These are phyloP conservation scores for Zosterops pallidus DNA, from an alignment of 2,113 vertebrate species.

Conservation along the genomic window DNA sequence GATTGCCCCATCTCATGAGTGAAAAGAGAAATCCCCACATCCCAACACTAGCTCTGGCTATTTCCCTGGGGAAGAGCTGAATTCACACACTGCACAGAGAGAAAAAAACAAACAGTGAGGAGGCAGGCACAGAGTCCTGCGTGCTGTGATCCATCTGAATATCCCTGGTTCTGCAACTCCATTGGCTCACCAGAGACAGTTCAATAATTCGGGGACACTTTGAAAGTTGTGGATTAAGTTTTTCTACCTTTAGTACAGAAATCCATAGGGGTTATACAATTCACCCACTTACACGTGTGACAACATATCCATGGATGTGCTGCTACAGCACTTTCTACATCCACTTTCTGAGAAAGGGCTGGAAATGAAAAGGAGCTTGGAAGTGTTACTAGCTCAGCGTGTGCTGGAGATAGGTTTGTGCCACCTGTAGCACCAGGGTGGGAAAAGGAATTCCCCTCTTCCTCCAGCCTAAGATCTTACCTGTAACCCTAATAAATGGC, in stretches of 20 bases:
- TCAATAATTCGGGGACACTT: neutral
- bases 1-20: neutral
- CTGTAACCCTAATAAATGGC: neutral
- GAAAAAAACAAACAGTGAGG: neutral
- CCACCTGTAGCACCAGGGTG: neutral
- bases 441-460: neutral
- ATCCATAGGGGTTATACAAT: neutral
- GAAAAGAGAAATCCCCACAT: neutral
- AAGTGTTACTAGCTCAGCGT: neutral
- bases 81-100: fast-evolving
- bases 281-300: neutral
- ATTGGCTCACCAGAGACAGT: neutral
- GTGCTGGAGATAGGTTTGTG: neutral
- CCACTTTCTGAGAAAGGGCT: neutral
- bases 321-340: neutral
- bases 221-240: neutral
- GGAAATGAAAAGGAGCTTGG: neutral
- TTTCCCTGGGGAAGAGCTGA: neutral
- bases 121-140: neutral
- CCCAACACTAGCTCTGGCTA: neutral
- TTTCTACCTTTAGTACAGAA: neutral
- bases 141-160: neutral
- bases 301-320: fast-evolving
- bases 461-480: neutral
- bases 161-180: neutral